Conservation (phyloP, 1,140 invertebrate genomes). For the Anastrepha ludens region DNA sequence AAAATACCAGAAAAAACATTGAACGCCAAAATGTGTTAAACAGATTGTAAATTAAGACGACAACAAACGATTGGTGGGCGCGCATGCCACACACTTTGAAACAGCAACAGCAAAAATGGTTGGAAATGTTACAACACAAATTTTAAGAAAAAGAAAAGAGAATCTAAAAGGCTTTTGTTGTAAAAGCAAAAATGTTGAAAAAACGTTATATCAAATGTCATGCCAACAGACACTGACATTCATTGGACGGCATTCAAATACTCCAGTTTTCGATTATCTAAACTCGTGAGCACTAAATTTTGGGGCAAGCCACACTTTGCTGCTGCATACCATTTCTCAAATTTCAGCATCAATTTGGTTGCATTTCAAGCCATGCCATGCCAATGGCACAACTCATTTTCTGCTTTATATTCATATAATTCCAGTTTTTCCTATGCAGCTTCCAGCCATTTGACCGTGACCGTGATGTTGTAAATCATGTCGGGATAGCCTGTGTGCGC, state of each 20-base stretch:
- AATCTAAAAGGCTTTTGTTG: neutral
- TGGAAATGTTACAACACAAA: neutral
- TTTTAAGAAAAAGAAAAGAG: neutral
- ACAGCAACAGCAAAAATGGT: neutral
- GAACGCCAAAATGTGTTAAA: neutral
- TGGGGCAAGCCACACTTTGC: neutral
- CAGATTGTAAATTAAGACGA: conserved; percentile 8
- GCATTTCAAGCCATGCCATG: neutral
- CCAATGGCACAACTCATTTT: neutral
- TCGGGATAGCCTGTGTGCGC: neutral
- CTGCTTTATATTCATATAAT: neutral
- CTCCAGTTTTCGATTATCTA: conserved; percentile 3
- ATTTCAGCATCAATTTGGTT: neutral
- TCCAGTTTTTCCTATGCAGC: no score
- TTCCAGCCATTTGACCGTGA: conserved; percentile 1
- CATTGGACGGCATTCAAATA: neutral
- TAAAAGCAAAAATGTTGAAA: neutral
- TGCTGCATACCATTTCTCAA: conserved; percentile 10
- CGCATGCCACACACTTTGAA: neutral
- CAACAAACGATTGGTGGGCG: neutral
- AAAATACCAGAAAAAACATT: neutral
- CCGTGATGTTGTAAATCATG: conserved; percentile 37
- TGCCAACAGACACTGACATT: neutral
- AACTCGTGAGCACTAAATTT: neutral
- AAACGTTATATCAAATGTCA: neutral